Percentiles rank a stretch among this genome's conserved stretches.
These are phyloP conservation scores for Paratilapia polleni DNA, from an alignment of 2,113 vertebrate genomes.

Conservation along the genomic window DNA sequence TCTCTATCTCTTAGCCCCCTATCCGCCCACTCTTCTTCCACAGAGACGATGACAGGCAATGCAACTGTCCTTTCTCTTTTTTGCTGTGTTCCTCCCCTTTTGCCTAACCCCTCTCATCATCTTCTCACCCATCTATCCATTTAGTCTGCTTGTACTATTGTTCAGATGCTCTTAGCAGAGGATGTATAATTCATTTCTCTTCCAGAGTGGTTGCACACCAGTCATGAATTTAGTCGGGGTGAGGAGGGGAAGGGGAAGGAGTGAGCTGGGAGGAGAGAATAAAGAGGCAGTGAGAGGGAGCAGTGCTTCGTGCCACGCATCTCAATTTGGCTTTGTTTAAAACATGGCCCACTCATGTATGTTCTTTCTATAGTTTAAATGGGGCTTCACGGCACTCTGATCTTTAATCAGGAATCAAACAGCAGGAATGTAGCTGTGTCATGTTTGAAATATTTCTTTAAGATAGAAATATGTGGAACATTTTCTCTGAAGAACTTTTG, in stretches of 20 bases:
- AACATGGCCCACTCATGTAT: conserved; percentile 41
- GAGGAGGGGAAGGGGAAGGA: not conserved
- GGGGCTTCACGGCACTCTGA: not conserved
- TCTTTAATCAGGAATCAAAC: not conserved
- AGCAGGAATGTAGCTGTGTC: not conserved
- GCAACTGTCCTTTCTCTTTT: conserved; percentile 16
- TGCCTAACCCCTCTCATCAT: conserved; percentile 33
- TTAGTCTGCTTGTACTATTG: conserved; percentile 30
- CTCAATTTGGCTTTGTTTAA: conserved; percentile 74
- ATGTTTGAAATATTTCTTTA: not conserved
- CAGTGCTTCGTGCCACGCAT: conserved; percentile 72
- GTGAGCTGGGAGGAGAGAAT: conserved; percentile 19
- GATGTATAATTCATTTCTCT: conserved; percentile 69
- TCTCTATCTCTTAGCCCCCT: conserved; percentile 24
- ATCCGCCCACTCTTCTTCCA: not conserved
- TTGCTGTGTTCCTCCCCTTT: not conserved
- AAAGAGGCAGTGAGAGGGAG: conserved; percentile 57
- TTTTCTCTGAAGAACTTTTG: too few species aligned
- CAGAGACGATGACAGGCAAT: conserved; percentile 8
- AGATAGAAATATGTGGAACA: not conserved
- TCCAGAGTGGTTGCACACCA: conserved; percentile 40
- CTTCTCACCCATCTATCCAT: conserved; percentile 31
- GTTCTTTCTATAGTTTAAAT: conserved; percentile 6
- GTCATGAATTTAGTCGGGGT: conserved; percentile 36
- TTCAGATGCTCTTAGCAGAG: conserved; percentile 48